Conservation (phyloP, 1,140 invertebrate species). For the Gonioctena quinquepunctata region DNA sequence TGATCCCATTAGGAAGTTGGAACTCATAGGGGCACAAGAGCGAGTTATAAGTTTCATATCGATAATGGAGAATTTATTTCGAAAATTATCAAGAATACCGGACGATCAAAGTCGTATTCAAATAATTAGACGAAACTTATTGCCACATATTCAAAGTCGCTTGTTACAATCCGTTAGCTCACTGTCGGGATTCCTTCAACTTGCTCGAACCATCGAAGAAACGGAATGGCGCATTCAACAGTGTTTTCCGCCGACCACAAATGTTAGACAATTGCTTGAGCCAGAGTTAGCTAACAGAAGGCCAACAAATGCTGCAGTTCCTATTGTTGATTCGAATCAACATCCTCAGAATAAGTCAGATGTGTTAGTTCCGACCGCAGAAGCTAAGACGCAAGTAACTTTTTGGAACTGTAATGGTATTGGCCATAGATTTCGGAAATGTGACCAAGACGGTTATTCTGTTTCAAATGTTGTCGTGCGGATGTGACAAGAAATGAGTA, state of each 20-base stretch:
- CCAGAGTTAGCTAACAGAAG: background rate
- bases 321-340: too few species aligned
- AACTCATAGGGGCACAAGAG: background rate
- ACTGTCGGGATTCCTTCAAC: background rate
- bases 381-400: too few species aligned
- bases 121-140: background rate
- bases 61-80: background rate
- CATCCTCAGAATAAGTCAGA: too few species aligned
- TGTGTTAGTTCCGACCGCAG: too few species aligned
- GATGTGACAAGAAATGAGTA: background rate
- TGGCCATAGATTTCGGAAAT: background rate
- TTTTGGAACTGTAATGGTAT: background rate
- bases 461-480: background rate
- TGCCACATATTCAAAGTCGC: background rate
- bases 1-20: background rate
- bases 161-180: background rate
- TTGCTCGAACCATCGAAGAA: background rate
- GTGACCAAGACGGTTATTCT: background rate
- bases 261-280: background rate
- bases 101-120: background rate
- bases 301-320: background rate
- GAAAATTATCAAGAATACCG: background rate
- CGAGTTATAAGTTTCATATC: background rate
- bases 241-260: background rate
- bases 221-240: background rate